Conservation (phyloP, 2,797 vertebrate species). For the Hyperoplus immaculatus region DNA sequence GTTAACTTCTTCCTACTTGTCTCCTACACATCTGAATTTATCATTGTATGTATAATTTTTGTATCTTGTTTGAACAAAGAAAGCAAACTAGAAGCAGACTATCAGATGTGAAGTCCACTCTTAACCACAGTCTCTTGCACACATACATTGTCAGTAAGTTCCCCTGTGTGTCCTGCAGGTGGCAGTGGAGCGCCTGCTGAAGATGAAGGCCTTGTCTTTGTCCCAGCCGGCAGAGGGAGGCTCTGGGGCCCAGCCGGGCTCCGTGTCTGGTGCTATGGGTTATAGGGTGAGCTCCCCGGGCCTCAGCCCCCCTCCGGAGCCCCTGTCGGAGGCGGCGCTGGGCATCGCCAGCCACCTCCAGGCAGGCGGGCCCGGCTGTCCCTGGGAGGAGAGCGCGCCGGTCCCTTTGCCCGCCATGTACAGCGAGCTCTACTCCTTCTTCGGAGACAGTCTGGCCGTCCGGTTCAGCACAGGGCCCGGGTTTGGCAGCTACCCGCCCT, state of each 20-base stretch:
- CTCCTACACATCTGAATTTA: neutral
- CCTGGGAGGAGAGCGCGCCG: conserved; percentile 82
- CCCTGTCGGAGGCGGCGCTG: conserved; percentile 80
- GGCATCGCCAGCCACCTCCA: conserved; percentile 87
- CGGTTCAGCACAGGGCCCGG: conserved; percentile 90
- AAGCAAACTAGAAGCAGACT: no score
- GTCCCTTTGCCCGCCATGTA: conserved; percentile 90
- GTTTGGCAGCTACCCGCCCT: conserved; percentile 56
- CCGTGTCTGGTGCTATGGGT: conserved; percentile 46
- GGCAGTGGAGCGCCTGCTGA: conserved; percentile 93
- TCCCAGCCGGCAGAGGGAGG: conserved; percentile 70
- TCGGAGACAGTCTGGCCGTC: conserved; percentile 92
- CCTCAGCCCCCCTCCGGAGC: conserved; percentile 88
- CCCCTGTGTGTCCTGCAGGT: conserved; percentile 81
- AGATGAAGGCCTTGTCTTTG: conserved; percentile 90
- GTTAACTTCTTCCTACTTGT: neutral
- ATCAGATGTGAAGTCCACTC: no score
- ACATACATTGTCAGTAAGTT: neutral
- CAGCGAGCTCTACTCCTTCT: conserved; percentile 93
- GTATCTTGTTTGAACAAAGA: no score
- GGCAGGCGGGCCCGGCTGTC: conserved; percentile 79
- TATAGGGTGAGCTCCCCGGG: conserved; percentile 85
- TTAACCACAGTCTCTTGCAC: no score
- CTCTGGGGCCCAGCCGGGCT: conserved; percentile 32
- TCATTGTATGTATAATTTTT: no score